A percentile compares a stretch with the other conserved stretches of the same genome.
phyloP scores from a whole-genome alignment of 2,113 vertebrate species.

The Lepidiolamprologus cunningtoni region DNA sequence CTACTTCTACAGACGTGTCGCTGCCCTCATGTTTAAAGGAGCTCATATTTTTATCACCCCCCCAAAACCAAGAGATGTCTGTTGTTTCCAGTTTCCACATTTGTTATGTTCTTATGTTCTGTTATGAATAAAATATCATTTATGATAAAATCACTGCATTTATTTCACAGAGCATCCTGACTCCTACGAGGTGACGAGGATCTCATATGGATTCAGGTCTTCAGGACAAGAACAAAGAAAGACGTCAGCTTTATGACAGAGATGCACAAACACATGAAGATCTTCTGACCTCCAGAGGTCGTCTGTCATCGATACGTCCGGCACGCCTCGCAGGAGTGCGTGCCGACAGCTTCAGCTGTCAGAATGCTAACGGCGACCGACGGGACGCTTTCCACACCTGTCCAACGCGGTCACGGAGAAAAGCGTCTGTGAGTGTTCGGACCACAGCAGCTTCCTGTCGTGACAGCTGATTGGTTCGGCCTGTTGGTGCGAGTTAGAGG shows the following conservation, averaged over 20 bases:
- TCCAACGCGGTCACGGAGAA: neutral
- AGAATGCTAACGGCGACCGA: neutral
- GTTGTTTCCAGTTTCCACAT: neutral
- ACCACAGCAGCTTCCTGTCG: neutral
- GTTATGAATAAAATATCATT: neutral
- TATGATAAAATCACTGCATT: neutral
- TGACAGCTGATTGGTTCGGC: conserved; percentile 27
- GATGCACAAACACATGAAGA: neutral
- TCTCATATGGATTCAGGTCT: neutral
- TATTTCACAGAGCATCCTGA: neutral
- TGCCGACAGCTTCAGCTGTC: neutral
- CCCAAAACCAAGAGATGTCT: neutral
- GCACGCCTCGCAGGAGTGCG: neutral
- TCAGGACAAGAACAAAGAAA: neutral
- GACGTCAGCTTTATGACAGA: neutral
- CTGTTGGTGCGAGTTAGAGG: neutral
- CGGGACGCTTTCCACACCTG: neutral
- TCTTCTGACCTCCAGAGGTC: neutral
- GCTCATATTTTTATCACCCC: neutral
- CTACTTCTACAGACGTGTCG: no score
- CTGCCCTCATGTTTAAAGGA: no score
- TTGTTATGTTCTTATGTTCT: neutral
- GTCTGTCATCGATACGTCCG: neutral
- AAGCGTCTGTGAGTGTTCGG: neutral
- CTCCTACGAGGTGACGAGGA: neutral